Base-by-base conservation (phyloP, 2,797 vertebrate species). In the Kryptolebias ocellatus region DNA sequence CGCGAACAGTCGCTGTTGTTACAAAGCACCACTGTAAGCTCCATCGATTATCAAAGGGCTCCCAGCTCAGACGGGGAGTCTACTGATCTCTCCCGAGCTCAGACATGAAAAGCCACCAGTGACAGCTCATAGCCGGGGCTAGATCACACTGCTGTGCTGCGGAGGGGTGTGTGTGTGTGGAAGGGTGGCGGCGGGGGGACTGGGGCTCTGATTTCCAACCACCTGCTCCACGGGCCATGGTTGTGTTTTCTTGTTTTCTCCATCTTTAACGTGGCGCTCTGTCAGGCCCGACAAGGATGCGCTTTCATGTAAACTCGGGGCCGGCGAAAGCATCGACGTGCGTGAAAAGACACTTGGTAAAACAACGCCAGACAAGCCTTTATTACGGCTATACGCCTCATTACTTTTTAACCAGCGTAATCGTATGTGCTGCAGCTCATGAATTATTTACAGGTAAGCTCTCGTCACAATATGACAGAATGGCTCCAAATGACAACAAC, bases 391-490 rank as follows among this genome's bases (percentile, higher is more conserved):
- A 78, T 55, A 83, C 47, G 78, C 86, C 89, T 93, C 89, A 92
- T 93, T 93, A 91, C 89, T 90, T 92, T 93, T 92, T 93, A 92
- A 93, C 86, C 80, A 76, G 83, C 54, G 83, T 92, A 90, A 93
- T 92, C 85, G 84, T 85, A 88, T 83, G 89, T 87, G 83, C 87
- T 81, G 86, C 86, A 84, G 59, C 80, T 87, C 81, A 87, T 93
- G 89, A 92, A 93, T 93, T 88, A 92, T 93, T 93, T 85, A 93
- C 90, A 82, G 84, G 72, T 83, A 77, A 87, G 84, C 67, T 89
- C 81, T 85, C 76, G 59, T 79, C 74, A 79, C 78, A 87, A 89
- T 89, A 83, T 88, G 90, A 90, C 91, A 91, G 84, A 74, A 47
- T 51, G 65, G 46, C 56, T 66, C 14, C 17, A 24, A 72, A 71